Percentiles rank a stretch among this genome's conserved stretches.
Evolutionary conservation across 2,113 vertebrate species (phyloP).

Genomic region (Scophthalmus maximus): DNA sequence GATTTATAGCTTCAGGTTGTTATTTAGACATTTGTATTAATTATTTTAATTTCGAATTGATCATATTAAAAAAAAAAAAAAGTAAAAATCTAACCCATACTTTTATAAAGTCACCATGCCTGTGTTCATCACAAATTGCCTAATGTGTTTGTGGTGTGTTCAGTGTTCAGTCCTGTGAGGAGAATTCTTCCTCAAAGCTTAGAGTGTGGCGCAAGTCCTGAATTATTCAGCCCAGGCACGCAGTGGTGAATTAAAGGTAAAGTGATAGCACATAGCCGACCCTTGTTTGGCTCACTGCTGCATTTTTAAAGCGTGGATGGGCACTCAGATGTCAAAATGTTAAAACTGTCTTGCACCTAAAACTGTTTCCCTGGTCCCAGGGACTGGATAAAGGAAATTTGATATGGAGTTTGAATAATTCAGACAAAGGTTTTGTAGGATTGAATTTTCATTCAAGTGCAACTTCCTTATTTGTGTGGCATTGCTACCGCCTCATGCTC

Average conservation of each 20-base stretch:
- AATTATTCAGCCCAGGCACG: conserved; percentile 77
- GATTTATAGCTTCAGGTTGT: background rate
- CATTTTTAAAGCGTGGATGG: conserved; percentile 78
- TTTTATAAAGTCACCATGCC: background rate
- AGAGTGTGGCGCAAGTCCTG: conserved; percentile 47
- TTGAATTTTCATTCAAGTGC: conserved; percentile 19
- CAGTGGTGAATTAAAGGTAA: conserved; percentile 79
- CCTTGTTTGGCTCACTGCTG: conserved; percentile 62
- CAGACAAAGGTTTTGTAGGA: conserved; percentile 2
- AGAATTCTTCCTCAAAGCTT: conserved; percentile 42
- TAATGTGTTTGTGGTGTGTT: conserved; percentile 27
- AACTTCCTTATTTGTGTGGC: conserved; percentile 16
- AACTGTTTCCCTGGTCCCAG: conserved; percentile 42
- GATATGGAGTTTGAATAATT: conserved; percentile 69
- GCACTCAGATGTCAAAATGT: conserved; percentile 73
- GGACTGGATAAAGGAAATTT: conserved; percentile 52
- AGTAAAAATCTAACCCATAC: background rate
- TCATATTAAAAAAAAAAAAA: too few relatives aligned
- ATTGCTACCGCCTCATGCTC: background rate
- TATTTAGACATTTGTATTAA: too few relatives aligned
- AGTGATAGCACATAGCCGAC: conserved; percentile 67
- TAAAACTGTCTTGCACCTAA: conserved; percentile 53
- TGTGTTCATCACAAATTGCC: background rate
- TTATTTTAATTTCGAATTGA: too few relatives aligned
- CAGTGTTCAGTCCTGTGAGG: conserved; percentile 1